These are phyloP conservation scores for Muschampia plurimacula DNA, from an alignment of 2,888 invertebrate species.

Conservation along the genomic window DNA sequence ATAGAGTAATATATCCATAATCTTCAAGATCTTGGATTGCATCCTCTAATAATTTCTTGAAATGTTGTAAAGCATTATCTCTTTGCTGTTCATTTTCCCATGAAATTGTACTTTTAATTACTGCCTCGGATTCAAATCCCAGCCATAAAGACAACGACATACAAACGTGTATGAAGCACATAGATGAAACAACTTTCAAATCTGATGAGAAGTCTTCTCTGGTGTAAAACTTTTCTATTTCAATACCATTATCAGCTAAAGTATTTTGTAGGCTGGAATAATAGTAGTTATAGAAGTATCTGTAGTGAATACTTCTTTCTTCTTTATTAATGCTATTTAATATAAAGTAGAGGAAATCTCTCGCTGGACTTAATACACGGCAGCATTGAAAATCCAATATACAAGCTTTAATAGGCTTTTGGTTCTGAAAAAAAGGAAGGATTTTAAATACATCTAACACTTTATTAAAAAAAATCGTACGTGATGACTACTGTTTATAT, in stretches of 20 bases:
- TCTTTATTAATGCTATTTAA: conserved; percentile 29
- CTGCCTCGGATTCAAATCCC: conserved; percentile 39
- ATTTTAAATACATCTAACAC: not conserved
- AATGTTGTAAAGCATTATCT: conserved; percentile 8
- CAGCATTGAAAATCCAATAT: conserved; percentile 44
- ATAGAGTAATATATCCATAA: conserved; percentile 17
- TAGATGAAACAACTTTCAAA: conserved; percentile 38
- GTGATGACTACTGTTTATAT: too few relatives aligned
- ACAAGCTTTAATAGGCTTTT: conserved; percentile 41
- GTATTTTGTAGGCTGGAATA: conserved; percentile 23
- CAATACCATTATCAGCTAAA: conserved; percentile 19
- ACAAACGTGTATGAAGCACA: conserved; percentile 31
- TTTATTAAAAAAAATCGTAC: not conserved
- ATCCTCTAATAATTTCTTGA: conserved; percentile 16
- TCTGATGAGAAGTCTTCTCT: conserved; percentile 40
- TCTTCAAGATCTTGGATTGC: conserved; percentile 9
- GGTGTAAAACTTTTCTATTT: conserved; percentile 30
- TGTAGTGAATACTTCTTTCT: conserved; percentile 22
- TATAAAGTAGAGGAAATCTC: conserved; percentile 41
- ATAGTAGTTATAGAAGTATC: conserved; percentile 16
- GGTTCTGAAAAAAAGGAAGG: conserved; percentile 39
- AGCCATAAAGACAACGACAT: conserved; percentile 43
- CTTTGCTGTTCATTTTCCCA: conserved; percentile 3
- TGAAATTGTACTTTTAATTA: conserved; percentile 39
- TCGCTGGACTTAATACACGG: conserved; percentile 41